Percentiles rank a stretch among this genome's conserved stretches.
Evolutionary conservation across 1,140 invertebrate species (phyloP).

Genomic region (Danaus plexippus): DNA sequence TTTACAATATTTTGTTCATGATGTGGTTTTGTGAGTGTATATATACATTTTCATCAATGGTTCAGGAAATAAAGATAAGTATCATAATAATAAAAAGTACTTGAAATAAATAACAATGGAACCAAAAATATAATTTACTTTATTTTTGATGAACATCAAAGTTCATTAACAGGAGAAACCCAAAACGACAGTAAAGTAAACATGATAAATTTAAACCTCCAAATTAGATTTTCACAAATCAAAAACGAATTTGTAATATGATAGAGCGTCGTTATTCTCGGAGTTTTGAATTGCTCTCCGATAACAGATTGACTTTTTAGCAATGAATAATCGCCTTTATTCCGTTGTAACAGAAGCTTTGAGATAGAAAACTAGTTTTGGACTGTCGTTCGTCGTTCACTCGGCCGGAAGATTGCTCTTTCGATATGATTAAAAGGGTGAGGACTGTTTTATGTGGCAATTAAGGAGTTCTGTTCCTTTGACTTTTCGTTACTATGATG

Average conservation of each 20-base stretch:
- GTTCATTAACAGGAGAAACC: slow-evolving; percentile 7
- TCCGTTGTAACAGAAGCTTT: slow-evolving; percentile 23
- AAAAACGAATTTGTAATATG: slow-evolving; percentile 66
- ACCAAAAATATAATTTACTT: background rate
- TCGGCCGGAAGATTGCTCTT: slow-evolving; percentile 66
- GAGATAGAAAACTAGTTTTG: slow-evolving; percentile 17
- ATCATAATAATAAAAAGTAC: background rate
- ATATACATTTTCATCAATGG: too few species aligned
- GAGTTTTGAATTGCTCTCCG: slow-evolving; percentile 51
- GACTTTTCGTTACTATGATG: slow-evolving; percentile 22
- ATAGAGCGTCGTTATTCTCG: slow-evolving; percentile 57
- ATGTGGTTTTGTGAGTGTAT: too few species aligned
- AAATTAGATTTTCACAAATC: slow-evolving; percentile 63
- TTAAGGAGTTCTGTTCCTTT: slow-evolving; percentile 55
- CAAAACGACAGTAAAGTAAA: slow-evolving; percentile 43
- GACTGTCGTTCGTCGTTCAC: slow-evolving; percentile 29
- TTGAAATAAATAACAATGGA: slow-evolving; percentile 2
- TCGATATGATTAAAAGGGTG: slow-evolving; percentile 70
- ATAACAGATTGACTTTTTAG: slow-evolving; percentile 31
- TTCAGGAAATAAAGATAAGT: too few species aligned
- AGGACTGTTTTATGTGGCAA: slow-evolving; percentile 66
- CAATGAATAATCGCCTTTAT: slow-evolving; percentile 24
- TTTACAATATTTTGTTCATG: too few species aligned
- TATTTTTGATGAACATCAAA: slow-evolving; percentile 6
- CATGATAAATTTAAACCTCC: slow-evolving; percentile 40